Conservation (phyloP, 2,797 vertebrate species). For the Craterocephalus amniculus region DNA sequence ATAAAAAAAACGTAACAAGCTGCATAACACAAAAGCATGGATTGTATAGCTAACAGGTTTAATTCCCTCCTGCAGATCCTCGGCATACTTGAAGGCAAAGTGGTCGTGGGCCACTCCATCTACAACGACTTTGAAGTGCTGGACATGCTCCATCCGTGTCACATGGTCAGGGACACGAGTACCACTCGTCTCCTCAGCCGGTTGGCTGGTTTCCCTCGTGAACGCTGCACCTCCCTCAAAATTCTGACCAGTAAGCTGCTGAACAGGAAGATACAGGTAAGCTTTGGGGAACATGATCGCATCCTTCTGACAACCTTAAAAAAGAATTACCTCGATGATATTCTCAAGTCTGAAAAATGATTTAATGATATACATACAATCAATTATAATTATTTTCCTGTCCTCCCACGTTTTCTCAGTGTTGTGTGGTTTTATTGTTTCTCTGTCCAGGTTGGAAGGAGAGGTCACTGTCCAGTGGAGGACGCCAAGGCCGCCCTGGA, state of each 20-base stretch:
- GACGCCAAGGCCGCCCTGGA: conserved; percentile 90
- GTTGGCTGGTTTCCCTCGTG: conserved; percentile 67
- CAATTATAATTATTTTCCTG: not conserved
- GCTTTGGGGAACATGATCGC: not conserved
- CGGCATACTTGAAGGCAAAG: conserved; percentile 88
- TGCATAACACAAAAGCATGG: not conserved
- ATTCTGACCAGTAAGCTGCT: conserved; percentile 85
- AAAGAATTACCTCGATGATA: not conserved
- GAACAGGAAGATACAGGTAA: conserved; percentile 91
- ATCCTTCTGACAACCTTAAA: not conserved
- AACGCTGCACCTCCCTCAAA: conserved; percentile 83
- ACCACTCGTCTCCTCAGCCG: conserved; percentile 74
- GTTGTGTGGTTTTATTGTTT: not conserved
- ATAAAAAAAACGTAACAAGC: no score
- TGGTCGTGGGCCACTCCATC: conserved; percentile 92
- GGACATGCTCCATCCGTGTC: conserved; percentile 82
- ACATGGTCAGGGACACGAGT: conserved; percentile 90
- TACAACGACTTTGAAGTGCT: conserved; percentile 90
- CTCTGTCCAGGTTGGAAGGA: conserved; percentile 76
- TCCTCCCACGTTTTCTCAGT: not conserved
- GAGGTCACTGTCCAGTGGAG: conserved; percentile 92
- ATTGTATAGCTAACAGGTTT: not conserved
- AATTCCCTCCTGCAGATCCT: conserved; percentile 82
- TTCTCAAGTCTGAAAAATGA: not conserved
- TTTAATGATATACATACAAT: not conserved